Conservation (phyloP, 2,888 invertebrate species). For the Melanchra persicariae region DNA sequence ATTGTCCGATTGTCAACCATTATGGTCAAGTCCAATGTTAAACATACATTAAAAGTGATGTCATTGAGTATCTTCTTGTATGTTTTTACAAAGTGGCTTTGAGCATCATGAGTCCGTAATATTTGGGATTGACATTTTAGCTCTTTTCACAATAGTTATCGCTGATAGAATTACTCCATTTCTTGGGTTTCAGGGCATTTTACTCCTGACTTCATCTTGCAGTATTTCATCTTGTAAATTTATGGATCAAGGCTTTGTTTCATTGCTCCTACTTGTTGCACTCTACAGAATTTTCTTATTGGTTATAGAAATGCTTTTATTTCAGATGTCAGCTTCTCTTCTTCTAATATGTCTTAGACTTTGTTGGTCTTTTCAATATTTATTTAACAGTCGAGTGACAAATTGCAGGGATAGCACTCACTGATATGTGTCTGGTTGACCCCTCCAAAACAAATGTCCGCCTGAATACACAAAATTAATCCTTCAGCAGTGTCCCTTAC, state of each 20-base stretch:
- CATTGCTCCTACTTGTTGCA: neutral
- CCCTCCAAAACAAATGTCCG: neutral
- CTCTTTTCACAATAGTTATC: neutral
- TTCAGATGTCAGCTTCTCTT: neutral
- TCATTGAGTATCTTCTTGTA: neutral
- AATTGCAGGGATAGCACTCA: neutral
- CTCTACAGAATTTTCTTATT: neutral
- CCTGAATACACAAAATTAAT: conserved; percentile 16
- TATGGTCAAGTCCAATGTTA: conserved; percentile 27
- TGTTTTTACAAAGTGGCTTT: neutral
- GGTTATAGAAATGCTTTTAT: neutral
- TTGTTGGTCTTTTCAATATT: conserved; percentile 2
- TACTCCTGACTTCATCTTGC: neutral
- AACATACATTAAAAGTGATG: conserved; percentile 3
- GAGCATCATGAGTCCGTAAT: neutral
- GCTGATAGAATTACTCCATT: neutral
- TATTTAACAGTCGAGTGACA: conserved; percentile 4
- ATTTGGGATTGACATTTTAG: neutral
- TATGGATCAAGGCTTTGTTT: neutral
- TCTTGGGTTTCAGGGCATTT: neutral
- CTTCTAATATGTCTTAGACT: neutral
- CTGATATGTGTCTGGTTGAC: neutral
- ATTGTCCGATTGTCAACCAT: conserved; percentile 20
- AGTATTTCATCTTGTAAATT: neutral
- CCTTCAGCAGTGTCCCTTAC: conserved; percentile 11